Evolutionary conservation across 2,113 vertebrate species (phyloP).

Genomic region (Dendropsophus ebraccatus): DNA sequence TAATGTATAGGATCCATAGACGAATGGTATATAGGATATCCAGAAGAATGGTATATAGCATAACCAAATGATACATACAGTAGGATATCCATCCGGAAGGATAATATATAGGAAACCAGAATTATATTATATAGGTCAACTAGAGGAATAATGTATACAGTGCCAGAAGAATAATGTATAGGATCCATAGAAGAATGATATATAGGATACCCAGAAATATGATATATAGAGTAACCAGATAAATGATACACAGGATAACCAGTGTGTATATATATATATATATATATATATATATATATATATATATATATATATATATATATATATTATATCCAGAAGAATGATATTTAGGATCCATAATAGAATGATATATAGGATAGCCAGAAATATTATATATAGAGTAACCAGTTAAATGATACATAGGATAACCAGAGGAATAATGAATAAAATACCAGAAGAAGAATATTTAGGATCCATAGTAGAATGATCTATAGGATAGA

Average conservation of each 20-base stretch:
- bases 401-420: neutral
- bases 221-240: neutral
- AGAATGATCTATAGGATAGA: neutral
- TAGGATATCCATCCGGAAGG: neutral
- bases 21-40: neutral
- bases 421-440: neutral
- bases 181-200: neutral
- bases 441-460: neutral
- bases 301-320: too few relatives aligned
- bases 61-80: neutral
- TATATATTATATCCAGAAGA: neutral
- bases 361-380: neutral
- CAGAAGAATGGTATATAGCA: neutral
- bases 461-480: neutral
- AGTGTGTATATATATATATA: too few relatives aligned
- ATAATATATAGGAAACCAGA: neutral
- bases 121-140: too few relatives aligned
- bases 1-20: neutral
- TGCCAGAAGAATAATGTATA: too few relatives aligned
- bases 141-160: neutral
- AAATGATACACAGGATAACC: neutral
- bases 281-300: neutral
- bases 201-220: neutral
- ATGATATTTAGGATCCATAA: neutral
- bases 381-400: neutral